A percentile compares a stretch with the other conserved stretches of the same genome.
phyloP scores from a whole-genome alignment of 2,113 vertebrate species.

The Zeus faber region DNA sequence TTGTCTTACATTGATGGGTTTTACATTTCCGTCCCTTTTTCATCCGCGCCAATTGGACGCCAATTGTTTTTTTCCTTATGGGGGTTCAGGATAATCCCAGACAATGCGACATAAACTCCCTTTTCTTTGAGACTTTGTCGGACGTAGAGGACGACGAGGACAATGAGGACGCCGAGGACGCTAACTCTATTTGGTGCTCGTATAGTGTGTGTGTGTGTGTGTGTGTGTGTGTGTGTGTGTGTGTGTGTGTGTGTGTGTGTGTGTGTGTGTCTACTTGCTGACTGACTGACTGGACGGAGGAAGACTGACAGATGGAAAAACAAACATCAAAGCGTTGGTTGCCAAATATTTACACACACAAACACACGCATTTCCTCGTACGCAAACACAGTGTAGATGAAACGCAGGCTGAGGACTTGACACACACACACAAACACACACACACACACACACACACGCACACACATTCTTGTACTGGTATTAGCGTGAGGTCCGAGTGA shows the following conservation, averaged over 20 bases:
- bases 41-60: constrained; percentile 24
- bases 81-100: constrained; percentile 59
- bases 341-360: background rate
- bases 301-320: too few relatives aligned
- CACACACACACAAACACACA: constrained; percentile 7
- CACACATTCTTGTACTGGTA: background rate
- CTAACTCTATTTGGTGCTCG: too few relatives aligned
- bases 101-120: constrained; percentile 53
- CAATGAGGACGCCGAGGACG: too few relatives aligned
- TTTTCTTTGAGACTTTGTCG: constrained; percentile 35
- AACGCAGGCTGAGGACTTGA: background rate
- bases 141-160: constrained; percentile 50
- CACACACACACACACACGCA: constrained; percentile 2
- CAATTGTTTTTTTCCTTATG: constrained; percentile 54
- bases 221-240: background rate
- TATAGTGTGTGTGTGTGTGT: background rate
- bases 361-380: background rate
- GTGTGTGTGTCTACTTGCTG: background rate
- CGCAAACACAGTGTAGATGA: background rate
- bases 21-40: constrained; percentile 46
- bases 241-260: too few relatives aligned
- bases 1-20: constrained; percentile 51
- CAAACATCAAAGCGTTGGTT: too few relatives aligned
- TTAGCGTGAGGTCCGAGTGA: too few relatives aligned
- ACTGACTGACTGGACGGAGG: too few relatives aligned